Percentiles rank a stretch among this genome's conserved stretches.
Conservation (phyloP, 2,113 vertebrate species). For the Aldabrachelys gigantea region DNA sequence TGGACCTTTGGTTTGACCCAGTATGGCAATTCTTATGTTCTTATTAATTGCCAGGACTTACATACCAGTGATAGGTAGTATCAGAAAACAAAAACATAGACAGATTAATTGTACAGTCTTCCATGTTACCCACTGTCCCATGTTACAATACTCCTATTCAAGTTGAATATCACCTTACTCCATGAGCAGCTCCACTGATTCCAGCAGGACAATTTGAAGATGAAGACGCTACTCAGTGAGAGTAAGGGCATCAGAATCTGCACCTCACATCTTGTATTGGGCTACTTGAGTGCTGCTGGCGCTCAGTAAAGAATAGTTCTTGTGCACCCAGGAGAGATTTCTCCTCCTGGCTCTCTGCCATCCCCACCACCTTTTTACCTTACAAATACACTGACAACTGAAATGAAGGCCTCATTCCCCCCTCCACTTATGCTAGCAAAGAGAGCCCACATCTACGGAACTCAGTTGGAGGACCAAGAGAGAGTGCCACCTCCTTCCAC, state of each 20-base stretch:
- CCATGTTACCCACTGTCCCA: neutral
- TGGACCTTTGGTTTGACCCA: no score
- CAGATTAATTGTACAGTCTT: slow-evolving; percentile 6
- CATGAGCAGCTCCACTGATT: neutral
- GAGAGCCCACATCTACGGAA: neutral
- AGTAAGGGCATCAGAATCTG: neutral
- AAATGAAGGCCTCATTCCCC: neutral
- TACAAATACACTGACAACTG: fast-evolving
- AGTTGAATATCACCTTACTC: neutral
- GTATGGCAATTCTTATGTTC: neutral
- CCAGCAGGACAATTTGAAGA: neutral
- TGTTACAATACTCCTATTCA: neutral
- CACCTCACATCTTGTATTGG: neutral
- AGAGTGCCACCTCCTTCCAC: neutral
- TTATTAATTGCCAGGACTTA: slow-evolving; percentile 33
- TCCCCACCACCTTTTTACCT: neutral
- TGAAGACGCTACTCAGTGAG: neutral
- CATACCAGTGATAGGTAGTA: neutral
- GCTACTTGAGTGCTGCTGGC: fast-evolving
- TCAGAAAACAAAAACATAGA: neutral
- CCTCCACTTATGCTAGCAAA: neutral
- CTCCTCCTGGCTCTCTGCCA: neutral
- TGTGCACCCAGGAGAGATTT: neutral
- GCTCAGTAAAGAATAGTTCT: neutral
- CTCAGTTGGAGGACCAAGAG: neutral